A percentile compares a stretch with the other conserved stretches of the same genome.
Conservation (phyloP, 2,797 vertebrate species). For the Mus spretus region DNA sequence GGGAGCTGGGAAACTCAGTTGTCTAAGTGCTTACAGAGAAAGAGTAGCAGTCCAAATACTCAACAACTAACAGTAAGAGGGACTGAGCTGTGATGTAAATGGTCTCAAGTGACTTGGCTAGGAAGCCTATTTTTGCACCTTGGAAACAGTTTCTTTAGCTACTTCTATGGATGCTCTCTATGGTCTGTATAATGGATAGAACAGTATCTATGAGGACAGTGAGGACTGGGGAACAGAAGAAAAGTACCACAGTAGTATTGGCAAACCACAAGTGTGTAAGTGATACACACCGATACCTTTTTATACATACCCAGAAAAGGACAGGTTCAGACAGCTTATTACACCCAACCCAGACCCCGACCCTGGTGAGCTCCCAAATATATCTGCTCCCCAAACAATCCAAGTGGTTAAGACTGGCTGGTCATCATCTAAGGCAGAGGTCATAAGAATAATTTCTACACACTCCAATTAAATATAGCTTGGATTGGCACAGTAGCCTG, state of each 20-base stretch:
- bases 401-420: neutral
- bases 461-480: neutral
- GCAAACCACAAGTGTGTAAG: neutral
- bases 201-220: neutral
- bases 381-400: neutral
- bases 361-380: neutral
- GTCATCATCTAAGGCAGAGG: neutral
- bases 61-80: neutral
- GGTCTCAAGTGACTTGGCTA: neutral
- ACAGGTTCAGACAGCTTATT: neutral
- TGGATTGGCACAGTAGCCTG: neutral
- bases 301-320: neutral
- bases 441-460: neutral
- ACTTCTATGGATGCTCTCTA: neutral
- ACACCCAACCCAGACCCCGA: neutral
- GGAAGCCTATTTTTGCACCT: neutral
- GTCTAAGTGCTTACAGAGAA: neutral
- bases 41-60: neutral
- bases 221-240: neutral
- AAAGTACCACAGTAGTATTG: neutral
- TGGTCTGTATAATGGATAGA: constrained; percentile 41
- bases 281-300: neutral
- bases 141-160: constrained; percentile 6
- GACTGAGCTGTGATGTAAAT: no score
- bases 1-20: neutral